Evolutionary conservation across 2,888 invertebrate genomes (phyloP).

Genomic region (Athalia circularis): DNA sequence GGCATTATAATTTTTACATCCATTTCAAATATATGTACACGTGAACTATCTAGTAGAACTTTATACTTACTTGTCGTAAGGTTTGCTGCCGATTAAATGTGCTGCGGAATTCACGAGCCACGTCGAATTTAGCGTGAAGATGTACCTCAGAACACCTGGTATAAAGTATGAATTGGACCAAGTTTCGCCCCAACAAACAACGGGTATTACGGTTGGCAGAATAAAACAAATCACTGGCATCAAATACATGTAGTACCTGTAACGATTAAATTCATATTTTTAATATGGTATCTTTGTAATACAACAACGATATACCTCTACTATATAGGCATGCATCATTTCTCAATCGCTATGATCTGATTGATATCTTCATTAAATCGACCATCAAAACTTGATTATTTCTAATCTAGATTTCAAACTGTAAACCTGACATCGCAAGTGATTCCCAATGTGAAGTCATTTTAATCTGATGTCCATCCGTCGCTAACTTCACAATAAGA

Average conservation of each 20-base stretch:
- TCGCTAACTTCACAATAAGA: too few relatives aligned
- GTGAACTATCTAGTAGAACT: background rate
- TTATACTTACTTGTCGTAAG: constrained; percentile 82
- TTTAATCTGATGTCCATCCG: too few relatives aligned
- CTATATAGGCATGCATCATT: too few relatives aligned
- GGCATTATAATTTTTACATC: background rate
- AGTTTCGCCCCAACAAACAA: constrained; percentile 82
- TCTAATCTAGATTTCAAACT: too few relatives aligned
- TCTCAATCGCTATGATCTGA: too few relatives aligned
- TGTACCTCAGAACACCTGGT: constrained; percentile 83
- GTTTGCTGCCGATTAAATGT: constrained; percentile 85
- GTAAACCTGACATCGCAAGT: too few relatives aligned
- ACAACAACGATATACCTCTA: too few relatives aligned
- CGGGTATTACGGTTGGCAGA: constrained; percentile 83
- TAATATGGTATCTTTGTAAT: too few relatives aligned
- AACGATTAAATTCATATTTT: constrained; percentile 21
- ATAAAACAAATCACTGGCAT: constrained; percentile 83
- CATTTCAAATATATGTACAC: constrained; percentile 1
- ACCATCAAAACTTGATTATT: too few relatives aligned
- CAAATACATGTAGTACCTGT: constrained; percentile 81
- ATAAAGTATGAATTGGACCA: constrained; percentile 81
- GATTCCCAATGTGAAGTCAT: too few relatives aligned
- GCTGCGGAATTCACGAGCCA: constrained; percentile 95
- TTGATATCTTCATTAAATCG: too few relatives aligned
- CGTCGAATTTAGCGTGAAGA: constrained; percentile 86